Evolutionary conservation across 2,797 vertebrate species (phyloP).

Genomic region (Peromyscus attwateri): DNA sequence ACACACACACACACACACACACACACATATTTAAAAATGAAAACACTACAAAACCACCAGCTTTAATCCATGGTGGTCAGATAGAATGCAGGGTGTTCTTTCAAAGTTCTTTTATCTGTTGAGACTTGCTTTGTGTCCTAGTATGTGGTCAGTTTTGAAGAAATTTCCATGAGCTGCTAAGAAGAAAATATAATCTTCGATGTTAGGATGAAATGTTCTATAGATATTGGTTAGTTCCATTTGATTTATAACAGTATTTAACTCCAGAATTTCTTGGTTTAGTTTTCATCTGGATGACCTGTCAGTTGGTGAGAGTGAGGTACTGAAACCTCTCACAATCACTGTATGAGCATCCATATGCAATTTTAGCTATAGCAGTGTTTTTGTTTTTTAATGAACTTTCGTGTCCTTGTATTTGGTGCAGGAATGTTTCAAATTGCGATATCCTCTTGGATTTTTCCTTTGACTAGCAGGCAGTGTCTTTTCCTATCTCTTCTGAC

Average conservation of each 20-base stretch:
- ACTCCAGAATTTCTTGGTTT: background rate
- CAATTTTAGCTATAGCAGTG: background rate
- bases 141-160: background rate
- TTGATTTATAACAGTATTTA: background rate
- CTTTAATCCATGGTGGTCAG: background rate
- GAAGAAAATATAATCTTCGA: background rate
- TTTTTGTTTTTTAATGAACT: background rate
- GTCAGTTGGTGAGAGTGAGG: background rate
- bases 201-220: background rate
- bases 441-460: background rate
- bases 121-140: background rate
- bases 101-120: background rate
- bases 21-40: background rate
- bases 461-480: background rate
- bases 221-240: background rate
- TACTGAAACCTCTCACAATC: no score
- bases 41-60: background rate
- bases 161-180: background rate
- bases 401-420: background rate
- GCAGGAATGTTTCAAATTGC: background rate
- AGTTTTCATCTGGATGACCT: background rate
- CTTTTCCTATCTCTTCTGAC: no score
- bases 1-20: background rate
- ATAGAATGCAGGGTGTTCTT: background rate
- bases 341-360: background rate